Evolutionary conservation across 2,888 invertebrate species (phyloP), one percentile per base, ranked within the genome.

Genomic region (Catocala nupta): DNA sequence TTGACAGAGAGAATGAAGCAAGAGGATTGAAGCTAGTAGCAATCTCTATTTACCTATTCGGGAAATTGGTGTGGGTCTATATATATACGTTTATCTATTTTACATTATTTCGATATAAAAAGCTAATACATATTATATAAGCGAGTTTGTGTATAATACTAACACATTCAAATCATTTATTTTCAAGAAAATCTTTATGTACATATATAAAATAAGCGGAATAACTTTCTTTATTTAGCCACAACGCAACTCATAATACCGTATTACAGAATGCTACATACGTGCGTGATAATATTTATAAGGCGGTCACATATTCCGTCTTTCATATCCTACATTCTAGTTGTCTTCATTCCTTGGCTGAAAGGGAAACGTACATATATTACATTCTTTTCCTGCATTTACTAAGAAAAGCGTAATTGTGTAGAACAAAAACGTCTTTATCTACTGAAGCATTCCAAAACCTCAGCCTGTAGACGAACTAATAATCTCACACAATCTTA

Each of bases 381-480:
- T 10, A 63, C 57, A 57, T 59, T 63, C 58, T 16, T 50, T 43
- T 36, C 43, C 53, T 39, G 36, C 10, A 63, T 54, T 54, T 9
- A 49, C 45, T 36, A 51, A 11, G 45, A 57, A 56, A 44, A 65
- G 12, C 36, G 42, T 57, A 49, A 48, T 48, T 47, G 53, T 43
- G 45, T 51, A 9, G 33, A 33, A 61, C 63, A 63, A 73, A 61
- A 50, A 47, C 63, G 50, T 67, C 65, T 75, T 59, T 67, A 74
- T 77, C 48, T 62, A 73, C 63, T 68, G 57, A 68, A 70, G 59
- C 66, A 72, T 78, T 73, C 50, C 67, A 65, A 82, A 81, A 73
- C 75, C 78, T 69, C 77, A 69, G 70, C 55, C 62, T 62, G 63
- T 65, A 73, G 51, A 71, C 55, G 50, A 58, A 62, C 74, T 67